A percentile compares a stretch with the other conserved stretches of the same genome.
Evolutionary conservation across 2,888 invertebrate genomes (phyloP).

Genomic region (Tenthredo scrophulariae): DNA sequence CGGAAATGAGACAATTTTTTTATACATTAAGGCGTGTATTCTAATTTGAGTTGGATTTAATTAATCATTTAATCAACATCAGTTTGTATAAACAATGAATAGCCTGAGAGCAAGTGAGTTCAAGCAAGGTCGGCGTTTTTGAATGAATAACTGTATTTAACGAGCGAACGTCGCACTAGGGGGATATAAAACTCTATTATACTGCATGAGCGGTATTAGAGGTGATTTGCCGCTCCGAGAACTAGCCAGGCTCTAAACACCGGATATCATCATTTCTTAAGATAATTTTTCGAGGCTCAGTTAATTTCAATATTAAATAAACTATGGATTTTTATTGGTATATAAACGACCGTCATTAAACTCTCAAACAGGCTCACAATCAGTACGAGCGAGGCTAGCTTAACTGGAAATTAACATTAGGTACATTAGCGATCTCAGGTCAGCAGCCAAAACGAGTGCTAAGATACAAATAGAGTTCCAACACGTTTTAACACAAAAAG

Average conservation of each 20-base stretch:
- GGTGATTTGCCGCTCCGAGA: conserved; percentile 9
- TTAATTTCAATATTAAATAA: conserved; percentile 8
- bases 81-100: background rate
- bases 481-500: background rate
- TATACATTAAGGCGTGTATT: no score
- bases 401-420: conserved; percentile 32
- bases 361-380: background rate
- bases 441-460: background rate
- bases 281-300: background rate
- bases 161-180: background rate
- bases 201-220: background rate
- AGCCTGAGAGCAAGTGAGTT: conserved; percentile 2
- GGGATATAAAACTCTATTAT: background rate
- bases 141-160: conserved; percentile 40
- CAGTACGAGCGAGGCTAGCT: background rate
- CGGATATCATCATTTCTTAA: conserved; percentile 2
- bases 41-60: background rate
- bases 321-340: background rate
- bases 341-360: background rate
- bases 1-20: no score
- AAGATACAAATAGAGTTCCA: background rate
- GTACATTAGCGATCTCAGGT: conserved; percentile 14
- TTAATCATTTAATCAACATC: background rate
- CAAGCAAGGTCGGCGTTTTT: conserved; percentile 29
- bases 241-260: conserved; percentile 11